Conservation (phyloP, 2,888 invertebrate genomes). For the Drosophila anomelani region DNA sequence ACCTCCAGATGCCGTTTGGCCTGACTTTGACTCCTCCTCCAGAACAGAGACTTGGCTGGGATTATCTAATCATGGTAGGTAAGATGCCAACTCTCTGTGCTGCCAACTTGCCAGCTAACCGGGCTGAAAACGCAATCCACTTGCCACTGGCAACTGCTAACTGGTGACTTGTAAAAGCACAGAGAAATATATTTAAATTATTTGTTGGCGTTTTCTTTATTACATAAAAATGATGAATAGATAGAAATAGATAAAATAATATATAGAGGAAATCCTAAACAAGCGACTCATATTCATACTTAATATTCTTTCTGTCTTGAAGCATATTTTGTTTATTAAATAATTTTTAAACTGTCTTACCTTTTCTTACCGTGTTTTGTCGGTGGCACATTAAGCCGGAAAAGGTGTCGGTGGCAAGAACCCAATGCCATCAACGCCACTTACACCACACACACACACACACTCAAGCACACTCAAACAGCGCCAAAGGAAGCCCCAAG, state of each 20-base stretch:
- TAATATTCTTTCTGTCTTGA: not conserved
- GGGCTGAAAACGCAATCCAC: conserved; percentile 54
- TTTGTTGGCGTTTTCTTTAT: too few species aligned
- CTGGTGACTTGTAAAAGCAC: conserved; percentile 15
- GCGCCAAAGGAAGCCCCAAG: conserved; percentile 39
- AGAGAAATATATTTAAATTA: not conserved
- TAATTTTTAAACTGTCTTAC: not conserved
- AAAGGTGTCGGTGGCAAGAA: conserved; percentile 73
- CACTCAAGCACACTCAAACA: not conserved
- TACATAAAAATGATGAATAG: too few species aligned
- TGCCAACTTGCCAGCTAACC: conserved; percentile 39
- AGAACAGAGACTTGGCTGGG: conserved; percentile 25
- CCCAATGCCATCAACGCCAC: conserved; percentile 54
- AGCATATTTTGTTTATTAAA: not conserved
- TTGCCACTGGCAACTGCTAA: conserved; percentile 41
- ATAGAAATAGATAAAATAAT: not conserved
- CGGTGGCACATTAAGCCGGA: conserved; percentile 57
- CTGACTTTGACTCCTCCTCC: conserved; percentile 34
- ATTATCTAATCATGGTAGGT: conserved; percentile 73
- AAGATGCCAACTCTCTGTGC: conserved; percentile 50
- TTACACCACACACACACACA: conserved; percentile 10
- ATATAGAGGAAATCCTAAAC: not conserved
- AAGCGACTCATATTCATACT: too few species aligned
- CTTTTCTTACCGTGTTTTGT: conserved; percentile 1
- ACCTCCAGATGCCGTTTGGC: conserved; percentile 47